Evolutionary conservation across 2,888 invertebrate species (phyloP).

Genomic region (Stenchaetothrips biformis): DNA sequence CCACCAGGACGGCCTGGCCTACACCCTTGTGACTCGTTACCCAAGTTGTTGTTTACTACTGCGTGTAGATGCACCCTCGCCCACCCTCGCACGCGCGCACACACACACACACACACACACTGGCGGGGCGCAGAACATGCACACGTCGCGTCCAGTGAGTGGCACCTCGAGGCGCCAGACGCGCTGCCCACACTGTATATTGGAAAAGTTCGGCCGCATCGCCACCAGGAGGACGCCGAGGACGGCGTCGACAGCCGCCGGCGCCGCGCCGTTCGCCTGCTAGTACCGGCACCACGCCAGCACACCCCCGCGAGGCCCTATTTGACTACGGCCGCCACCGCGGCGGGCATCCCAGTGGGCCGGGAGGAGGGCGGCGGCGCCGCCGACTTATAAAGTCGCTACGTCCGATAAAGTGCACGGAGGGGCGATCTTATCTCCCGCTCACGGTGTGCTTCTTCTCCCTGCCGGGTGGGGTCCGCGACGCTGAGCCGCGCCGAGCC

Average conservation of each 20-base stretch:
- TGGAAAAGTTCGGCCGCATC: neutral
- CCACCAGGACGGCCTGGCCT: neutral
- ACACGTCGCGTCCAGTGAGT: neutral
- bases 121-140: neutral
- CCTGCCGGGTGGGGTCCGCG: too few relatives aligned
- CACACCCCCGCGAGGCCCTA: neutral
- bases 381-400: slow-evolving; percentile 16
- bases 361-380: neutral
- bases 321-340: neutral
- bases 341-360: too few relatives aligned
- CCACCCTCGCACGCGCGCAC: neutral
- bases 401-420: neutral
- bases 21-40: neutral
- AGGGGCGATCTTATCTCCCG: neutral
- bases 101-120: neutral
- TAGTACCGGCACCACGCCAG: neutral
- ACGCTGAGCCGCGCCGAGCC: too few relatives aligned
- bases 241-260: neutral
- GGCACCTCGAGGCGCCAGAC: too few relatives aligned
- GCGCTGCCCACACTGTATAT: neutral
- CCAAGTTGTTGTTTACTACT: slow-evolving; percentile 19
- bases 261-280: neutral
- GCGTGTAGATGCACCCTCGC: neutral
- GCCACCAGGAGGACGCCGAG: neutral
- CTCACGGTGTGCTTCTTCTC: too few relatives aligned